Evolutionary conservation across 2,797 vertebrate genomes (phyloP), one percentile per base, ranked within the genome.

Genomic region (Alauda arvensis): DNA sequence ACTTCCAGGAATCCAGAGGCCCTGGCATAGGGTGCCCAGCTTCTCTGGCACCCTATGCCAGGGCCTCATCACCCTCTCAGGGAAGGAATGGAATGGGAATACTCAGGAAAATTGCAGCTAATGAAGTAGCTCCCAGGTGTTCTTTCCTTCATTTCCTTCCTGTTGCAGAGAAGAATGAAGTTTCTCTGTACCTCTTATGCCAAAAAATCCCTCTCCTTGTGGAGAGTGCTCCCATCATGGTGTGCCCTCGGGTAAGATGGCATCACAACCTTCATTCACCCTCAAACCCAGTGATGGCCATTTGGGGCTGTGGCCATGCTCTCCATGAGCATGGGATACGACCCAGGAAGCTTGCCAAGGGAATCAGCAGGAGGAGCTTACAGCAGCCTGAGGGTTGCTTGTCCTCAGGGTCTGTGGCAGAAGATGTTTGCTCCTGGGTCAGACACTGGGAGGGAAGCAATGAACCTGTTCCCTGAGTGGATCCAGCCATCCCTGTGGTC

Each of bases 31-130:
- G n/a, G n/a, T n/a, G 20, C 34, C 56, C 56, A 61, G 39, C 39
- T 61, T 0, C 67, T 63, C 25, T 48, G 34, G 19, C 24, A 62
- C 13, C 19, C 34, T 29, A 29, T 46, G 57, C 57, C 40, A 70
- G 49, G 40, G 10, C 29, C 42, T 59, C 0, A 2, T 10, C 43
- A 46, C 11, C 31, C 23, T 66, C 31, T 0, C 9, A 46, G 13
- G 46, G 33, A 66, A 71, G 12, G 33, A 15, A 59, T 34, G 21
- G 8, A n/a, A 52, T 10, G 4, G 28, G 31, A 77, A 75, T 16
- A 26, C 4, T 12, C 42, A 14, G 31, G 37, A 56, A 26, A 18
- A 56, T 2, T 18, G 9, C 46, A 83, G 25, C 23, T 25, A 31
- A n/a, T 25, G 33, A 60, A 70, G 40, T 12, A 55, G n/a, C 13